Evolutionary conservation across 2,113 vertebrate species (phyloP).

Genomic region (Garra rufa): DNA sequence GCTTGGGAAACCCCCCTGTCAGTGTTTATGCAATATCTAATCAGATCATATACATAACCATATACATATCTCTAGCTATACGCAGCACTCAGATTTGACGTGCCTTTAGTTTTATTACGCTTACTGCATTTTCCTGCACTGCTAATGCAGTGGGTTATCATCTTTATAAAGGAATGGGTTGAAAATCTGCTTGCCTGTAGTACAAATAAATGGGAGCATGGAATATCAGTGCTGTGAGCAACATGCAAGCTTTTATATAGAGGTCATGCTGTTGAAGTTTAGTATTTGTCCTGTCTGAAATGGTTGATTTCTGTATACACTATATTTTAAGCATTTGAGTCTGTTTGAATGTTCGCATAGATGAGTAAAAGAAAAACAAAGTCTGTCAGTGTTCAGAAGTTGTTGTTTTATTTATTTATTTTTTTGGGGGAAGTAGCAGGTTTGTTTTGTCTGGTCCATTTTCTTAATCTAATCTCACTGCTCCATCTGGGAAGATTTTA

Average conservation of each 20-base stretch:
- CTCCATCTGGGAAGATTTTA: not conserved
- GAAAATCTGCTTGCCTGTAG: not conserved
- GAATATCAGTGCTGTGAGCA: not conserved
- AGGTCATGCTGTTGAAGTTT: not conserved
- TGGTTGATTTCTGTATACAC: no score
- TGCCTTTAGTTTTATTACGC: no score
- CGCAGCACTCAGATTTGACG: not conserved
- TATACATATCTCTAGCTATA: not conserved
- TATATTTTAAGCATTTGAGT: not conserved
- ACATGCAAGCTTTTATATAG: not conserved
- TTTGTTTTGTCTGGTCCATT: not conserved
- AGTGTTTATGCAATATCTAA: constrained; percentile 27
- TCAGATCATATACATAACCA: constrained; percentile 17
- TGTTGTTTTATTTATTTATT: no score
- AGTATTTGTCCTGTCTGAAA: not conserved
- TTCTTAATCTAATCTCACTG: not conserved
- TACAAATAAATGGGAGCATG: not conserved
- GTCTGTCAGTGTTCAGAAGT: not conserved
- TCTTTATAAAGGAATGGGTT: not conserved
- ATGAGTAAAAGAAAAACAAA: not conserved
- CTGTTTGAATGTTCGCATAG: not conserved
- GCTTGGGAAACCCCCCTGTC: not conserved
- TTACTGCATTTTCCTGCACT: no score
- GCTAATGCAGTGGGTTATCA: no score
- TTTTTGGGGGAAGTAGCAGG: not conserved